Percentiles rank a stretch among this genome's conserved stretches.
These are phyloP conservation scores for Boulengeromyrus knoepffleri DNA, from an alignment of 2,113 vertebrate genomes.

Conservation along the genomic window DNA sequence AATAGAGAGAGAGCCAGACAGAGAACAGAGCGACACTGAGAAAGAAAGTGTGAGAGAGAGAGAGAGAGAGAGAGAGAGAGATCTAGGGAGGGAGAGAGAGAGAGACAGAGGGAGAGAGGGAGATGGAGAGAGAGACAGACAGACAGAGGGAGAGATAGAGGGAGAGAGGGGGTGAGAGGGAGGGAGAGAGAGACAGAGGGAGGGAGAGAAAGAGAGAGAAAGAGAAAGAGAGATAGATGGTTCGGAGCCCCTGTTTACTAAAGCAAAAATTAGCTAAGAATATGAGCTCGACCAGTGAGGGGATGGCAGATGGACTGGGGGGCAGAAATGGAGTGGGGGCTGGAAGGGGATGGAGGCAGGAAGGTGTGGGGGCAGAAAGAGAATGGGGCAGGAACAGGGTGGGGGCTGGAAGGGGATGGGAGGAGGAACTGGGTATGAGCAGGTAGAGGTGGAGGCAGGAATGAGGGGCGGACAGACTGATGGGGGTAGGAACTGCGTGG, in stretches of 20 bases:
- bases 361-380: background rate
- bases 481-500: background rate
- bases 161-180: background rate
- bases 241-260: background rate
- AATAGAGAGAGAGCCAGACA: background rate
- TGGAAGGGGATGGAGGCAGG: background rate
- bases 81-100: background rate
- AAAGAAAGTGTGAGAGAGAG: background rate
- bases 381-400: background rate
- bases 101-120: background rate
- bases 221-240: background rate
- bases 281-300: background rate
- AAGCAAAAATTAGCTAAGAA: conserved; percentile 19
- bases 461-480: background rate
- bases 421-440: background rate
- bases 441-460: background rate
- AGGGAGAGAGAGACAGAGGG: background rate
- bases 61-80: background rate
- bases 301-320: background rate
- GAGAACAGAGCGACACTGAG: background rate
- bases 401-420: background rate
- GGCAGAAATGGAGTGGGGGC: background rate
- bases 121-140: too few relatives aligned
- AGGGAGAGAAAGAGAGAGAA: background rate
- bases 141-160: background rate